A percentile compares a stretch with the other conserved stretches of the same genome.
phyloP scores from a whole-genome alignment of 30 jellyfish, hydroid and myxozoan species.

The Pelagia noctiluca region DNA sequence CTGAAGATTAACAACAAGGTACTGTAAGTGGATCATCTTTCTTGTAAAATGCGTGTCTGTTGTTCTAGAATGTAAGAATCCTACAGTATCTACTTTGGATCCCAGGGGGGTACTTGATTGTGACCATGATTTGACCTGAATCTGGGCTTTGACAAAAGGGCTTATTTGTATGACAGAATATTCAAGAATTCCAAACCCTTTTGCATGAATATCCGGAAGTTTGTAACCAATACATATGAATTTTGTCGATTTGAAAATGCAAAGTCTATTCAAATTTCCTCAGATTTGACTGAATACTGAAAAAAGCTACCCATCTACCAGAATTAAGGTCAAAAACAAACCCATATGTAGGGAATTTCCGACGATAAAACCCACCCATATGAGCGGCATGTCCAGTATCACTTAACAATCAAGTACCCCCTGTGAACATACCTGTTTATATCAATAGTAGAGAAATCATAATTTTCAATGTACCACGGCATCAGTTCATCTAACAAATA shows the following conservation, averaged over 20 bases:
- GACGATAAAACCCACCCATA: no score
- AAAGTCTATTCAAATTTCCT: conserved; percentile 10
- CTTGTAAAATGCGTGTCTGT: no score
- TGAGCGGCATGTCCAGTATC: conserved; percentile 21
- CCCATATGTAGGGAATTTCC: conserved; percentile 26
- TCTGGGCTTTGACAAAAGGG: conserved; percentile 17
- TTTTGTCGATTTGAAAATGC: conserved; percentile 18
- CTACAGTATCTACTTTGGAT: not conserved
- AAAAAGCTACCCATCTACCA: conserved; percentile 22
- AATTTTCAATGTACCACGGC: conserved; percentile 30
- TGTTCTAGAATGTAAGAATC: no score
- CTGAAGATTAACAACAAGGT: no score
- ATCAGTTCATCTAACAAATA: conserved; percentile 13
- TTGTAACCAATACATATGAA: not conserved
- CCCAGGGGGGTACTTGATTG: conserved; percentile 14
- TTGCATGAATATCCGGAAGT: conserved; percentile 15
- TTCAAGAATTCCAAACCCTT: conserved; percentile 4
- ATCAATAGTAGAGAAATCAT: conserved; percentile 28
- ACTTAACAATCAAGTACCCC: not conserved
- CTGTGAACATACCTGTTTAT: conserved; percentile 14
- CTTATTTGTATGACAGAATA: conserved; percentile 8
- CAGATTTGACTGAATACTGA: not conserved
- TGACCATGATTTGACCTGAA: conserved; percentile 1
- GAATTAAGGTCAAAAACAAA: conserved; percentile 13
- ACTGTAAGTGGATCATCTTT: no score